Evolutionary conservation across 2,113 vertebrate species (phyloP).

Genomic region (Halcyon malimbica): DNA sequence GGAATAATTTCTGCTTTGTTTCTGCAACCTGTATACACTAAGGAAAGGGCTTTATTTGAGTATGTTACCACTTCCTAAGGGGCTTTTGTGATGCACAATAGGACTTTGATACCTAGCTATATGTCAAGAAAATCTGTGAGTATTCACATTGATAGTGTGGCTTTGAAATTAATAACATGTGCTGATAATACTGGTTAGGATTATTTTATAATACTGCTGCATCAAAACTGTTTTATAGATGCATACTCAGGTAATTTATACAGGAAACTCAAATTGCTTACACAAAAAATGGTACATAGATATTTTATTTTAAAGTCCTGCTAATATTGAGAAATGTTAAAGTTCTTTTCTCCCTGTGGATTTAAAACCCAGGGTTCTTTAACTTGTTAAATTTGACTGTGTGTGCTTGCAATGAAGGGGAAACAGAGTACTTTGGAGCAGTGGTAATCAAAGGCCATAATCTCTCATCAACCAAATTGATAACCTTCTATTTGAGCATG

Average conservation of each 20-base stretch:
- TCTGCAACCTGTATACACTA: not conserved
- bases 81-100: not conserved
- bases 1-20: not conserved
- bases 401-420: constrained; percentile 79
- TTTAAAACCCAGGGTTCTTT: constrained; percentile 65
- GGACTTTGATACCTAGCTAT: not conserved
- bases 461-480: constrained; percentile 74
- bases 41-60: not conserved
- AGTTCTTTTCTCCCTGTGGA: constrained; percentile 71
- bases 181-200: not conserved
- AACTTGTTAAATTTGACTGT: constrained; percentile 75
- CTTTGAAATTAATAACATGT: not conserved
- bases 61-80: not conserved
- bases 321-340: constrained; percentile 65
- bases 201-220: not conserved
- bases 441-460: constrained; percentile 76
- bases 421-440: constrained; percentile 51
- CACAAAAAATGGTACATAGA: constrained; percentile 1
- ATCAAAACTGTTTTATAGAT: not conserved
- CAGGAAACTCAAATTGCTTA: not conserved
- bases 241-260: not conserved
- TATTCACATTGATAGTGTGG: not conserved
- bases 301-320: constrained; percentile 71
- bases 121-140: not conserved
- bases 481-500: constrained; percentile 71